Base-by-base conservation (phyloP, 2,888 invertebrate genomes). In the Pyrrhia umbra region DNA sequence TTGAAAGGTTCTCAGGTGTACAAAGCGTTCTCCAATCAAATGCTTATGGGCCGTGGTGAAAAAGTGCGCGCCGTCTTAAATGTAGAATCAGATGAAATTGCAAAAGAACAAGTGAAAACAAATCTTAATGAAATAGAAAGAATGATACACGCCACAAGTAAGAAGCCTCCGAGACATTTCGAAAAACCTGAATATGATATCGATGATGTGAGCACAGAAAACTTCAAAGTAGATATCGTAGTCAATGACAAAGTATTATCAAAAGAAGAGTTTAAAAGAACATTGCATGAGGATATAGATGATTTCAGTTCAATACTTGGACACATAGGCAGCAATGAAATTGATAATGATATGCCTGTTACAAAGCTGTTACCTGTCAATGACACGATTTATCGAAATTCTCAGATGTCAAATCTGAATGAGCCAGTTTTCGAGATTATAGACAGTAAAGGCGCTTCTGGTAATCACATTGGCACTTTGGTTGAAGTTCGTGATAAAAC, bases 1-100 rank as follows among this genome's bases (percentile, higher is more conserved):
- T 80, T 93, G 56, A 88, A 80, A 74, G 77, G 79, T 25, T 93
- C 92, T 5, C 83, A 87, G 55, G 76, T 92, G 60, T 93, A 84
- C 73, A 85, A 87, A 81, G 75, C 80, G 37, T 91, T 90, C 81
- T 85, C 88, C 57, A 85, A 88, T 64, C 79, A 79, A 58, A 69
- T 90, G 39, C 82, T 92, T 56, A 61, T 83, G 15, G 46, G 49
- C 6, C 56, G 27, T 0, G 6, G 21, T 13, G 77, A 68, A 3
- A 67, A 40, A 49, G 50, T 50, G n/a, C 37, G 25, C 15, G 52
- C n/a, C 16, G 81, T 20, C 54, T 60, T 84, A 85, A 86, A 91
- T 88, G 73, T 84, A 63, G 81, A 90, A 84, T 82, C 78, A 63
- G 83, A 86, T 76, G 91, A 91, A 90, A 90, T 86, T 80, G 46